Conservation (phyloP, 2,888 invertebrate species). For the Trisateles emortualis region DNA sequence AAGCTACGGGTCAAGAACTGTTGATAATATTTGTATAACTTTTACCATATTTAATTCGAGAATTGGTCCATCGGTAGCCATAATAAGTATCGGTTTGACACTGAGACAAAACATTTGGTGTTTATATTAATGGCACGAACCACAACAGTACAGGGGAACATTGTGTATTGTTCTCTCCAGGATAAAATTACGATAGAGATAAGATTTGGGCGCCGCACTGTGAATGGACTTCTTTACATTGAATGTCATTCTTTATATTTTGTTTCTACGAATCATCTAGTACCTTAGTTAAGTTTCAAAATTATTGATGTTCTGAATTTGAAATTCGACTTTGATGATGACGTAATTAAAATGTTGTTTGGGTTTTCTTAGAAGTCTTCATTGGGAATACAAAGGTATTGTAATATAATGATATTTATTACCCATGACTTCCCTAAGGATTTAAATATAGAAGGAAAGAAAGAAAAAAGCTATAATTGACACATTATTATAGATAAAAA, state of each 20-base stretch:
- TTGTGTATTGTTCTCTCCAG: constrained; percentile 58
- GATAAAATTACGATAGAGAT: constrained; percentile 45
- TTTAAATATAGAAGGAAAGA: too few species aligned
- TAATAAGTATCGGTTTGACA: constrained; percentile 57
- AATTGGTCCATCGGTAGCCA: constrained; percentile 48
- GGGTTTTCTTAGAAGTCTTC: not conserved
- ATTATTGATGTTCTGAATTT: not conserved
- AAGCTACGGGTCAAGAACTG: too few species aligned
- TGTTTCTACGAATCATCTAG: constrained; percentile 28
- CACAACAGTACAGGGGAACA: constrained; percentile 32
- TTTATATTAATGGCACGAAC: constrained; percentile 59
- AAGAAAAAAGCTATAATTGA: too few species aligned
- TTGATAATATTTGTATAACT: not conserved
- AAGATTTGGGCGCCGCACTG: constrained; percentile 38
- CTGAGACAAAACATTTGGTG: constrained; percentile 59
- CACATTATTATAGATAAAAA: too few species aligned
- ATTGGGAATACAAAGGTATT: too few species aligned
- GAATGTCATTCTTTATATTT: constrained; percentile 6
- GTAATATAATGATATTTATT: too few species aligned
- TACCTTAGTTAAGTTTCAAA: not conserved
- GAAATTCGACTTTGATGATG: not conserved
- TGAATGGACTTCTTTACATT: constrained; percentile 8
- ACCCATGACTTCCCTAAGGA: too few species aligned
- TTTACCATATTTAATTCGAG: constrained; percentile 28
- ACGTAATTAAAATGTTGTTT: not conserved